Conservation (phyloP, 2,888 invertebrate genomes). For the Ophion costatus region DNA sequence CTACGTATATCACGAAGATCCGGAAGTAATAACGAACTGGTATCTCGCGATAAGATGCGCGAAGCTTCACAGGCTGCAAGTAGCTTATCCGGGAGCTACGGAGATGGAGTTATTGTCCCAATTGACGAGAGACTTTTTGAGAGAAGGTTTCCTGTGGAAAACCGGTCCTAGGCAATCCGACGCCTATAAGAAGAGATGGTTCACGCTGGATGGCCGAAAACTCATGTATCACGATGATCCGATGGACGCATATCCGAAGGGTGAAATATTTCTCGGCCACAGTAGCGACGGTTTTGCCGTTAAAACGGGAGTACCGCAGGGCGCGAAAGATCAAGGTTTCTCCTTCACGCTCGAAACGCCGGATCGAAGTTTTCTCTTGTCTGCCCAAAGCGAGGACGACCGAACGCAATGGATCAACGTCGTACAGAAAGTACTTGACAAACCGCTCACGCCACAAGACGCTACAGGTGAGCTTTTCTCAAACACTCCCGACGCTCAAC, state of each 20-base stretch:
- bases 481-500: neutral
- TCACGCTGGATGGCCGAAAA: conserved; percentile 94
- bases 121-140: conserved; percentile 92
- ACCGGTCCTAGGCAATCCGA: conserved; percentile 93
- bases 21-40: conserved; percentile 94
- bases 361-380: conserved; percentile 90
- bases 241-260: conserved; percentile 94
- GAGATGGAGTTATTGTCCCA: conserved; percentile 89
- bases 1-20: conserved; percentile 93
- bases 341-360: conserved; percentile 93
- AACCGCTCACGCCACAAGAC: conserved; percentile 92
- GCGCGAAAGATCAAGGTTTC: conserved; percentile 91
- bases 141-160: conserved; percentile 95
- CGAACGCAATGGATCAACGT: conserved; percentile 92
- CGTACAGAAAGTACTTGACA: conserved; percentile 89
- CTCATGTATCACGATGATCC: conserved; percentile 97
- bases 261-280: conserved; percentile 94
- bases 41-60: conserved; percentile 93
- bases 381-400: conserved; percentile 91
- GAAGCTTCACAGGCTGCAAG: conserved; percentile 92
- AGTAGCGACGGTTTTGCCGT: conserved; percentile 91
- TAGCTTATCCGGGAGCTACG: conserved; percentile 92
- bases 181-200: conserved; percentile 94
- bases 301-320: conserved; percentile 87
- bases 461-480: conserved; percentile 86